These are phyloP conservation scores for Scelioninae gen. 1 DNA, from an alignment of 2,888 invertebrate species.

Conservation along the genomic window DNA sequence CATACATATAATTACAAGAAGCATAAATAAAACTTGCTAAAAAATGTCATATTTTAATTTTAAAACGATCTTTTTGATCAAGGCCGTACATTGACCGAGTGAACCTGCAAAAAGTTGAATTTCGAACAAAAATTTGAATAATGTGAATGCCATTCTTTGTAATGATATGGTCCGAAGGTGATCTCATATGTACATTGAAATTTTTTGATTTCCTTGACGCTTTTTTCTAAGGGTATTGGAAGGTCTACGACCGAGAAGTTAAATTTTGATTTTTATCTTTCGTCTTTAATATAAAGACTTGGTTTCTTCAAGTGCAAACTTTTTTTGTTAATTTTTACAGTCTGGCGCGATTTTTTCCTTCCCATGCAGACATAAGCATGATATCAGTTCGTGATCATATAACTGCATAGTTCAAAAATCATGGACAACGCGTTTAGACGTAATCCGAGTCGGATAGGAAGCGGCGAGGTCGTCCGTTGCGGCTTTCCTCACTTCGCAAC, in stretches of 20 bases:
- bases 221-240: not conserved
- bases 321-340: constrained; percentile 43
- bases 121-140: constrained; percentile 26
- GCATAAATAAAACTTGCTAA: no score
- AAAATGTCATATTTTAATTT: no score
- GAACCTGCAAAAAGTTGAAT: constrained; percentile 15
- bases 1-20: no score
- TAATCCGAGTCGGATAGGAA: constrained; percentile 72
- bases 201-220: constrained; percentile 32
- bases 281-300: constrained; percentile 11
- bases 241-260: constrained; percentile 29
- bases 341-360: constrained; percentile 50
- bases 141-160: constrained; percentile 14
- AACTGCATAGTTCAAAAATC: constrained; percentile 74
- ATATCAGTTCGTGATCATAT: constrained; percentile 75
- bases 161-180: constrained; percentile 5
- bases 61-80: not conserved
- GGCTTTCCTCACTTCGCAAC: constrained; percentile 55
- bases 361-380: constrained; percentile 73
- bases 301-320: not conserved
- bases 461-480: constrained; percentile 58
- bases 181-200: constrained; percentile 1
- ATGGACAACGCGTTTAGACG: constrained; percentile 68
- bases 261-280: constrained; percentile 2
- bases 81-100: constrained; percentile 49